Evolutionary conservation across 2,888 invertebrate genomes (phyloP), one percentile per base, ranked within the genome.

Genomic region (Ischnura elegans): DNA sequence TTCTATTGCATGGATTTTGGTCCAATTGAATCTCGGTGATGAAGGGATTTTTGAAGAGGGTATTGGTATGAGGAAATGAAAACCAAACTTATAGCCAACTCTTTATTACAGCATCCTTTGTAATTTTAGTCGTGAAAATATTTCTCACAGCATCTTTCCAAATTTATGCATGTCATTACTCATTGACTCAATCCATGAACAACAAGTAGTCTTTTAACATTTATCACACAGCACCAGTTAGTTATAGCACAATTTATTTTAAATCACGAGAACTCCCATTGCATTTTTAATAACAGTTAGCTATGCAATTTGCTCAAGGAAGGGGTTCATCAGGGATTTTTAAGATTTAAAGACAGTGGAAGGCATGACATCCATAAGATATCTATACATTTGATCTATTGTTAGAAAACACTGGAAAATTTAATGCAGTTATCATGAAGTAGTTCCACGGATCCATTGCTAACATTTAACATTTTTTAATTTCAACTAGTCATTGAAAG

Each of bases 141-240:
- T 86, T n/a, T 86, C 46, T 86, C 46, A 43, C 86, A 43, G 46
- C 45, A 45, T 46, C 42, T 55, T 42, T 43, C 36, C 51, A 42
- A 55, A 87, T 13, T 55, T 42, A 45, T 42, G 42, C 5, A 87
- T 87, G 42, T 87, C 21, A 25, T 25, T 61, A 90, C 90, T 43
- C 90, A 90, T 55, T 55, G 61, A 42, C 90, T 90, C 90, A 55
- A 43, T 90, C 90, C 90, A 42, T 42, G 42, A 90, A 90, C 90
- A 90, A 43, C 90, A 90, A 90, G 42, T 43, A 90, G 21, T 25
- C 61, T 25, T n/a, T 55, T 43, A 90, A 55, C 90, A 90, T 21
- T 42, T 55, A 90, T 61, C 43, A 25, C 43, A 90, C 42, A 61
- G 90, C 90, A 90, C 55, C 36, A 25, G 51, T 55, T 90, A 36